Evolutionary conservation across 2,113 vertebrate species (phyloP), one percentile per base, ranked within the genome.

Genomic region (Bubo bubo): DNA sequence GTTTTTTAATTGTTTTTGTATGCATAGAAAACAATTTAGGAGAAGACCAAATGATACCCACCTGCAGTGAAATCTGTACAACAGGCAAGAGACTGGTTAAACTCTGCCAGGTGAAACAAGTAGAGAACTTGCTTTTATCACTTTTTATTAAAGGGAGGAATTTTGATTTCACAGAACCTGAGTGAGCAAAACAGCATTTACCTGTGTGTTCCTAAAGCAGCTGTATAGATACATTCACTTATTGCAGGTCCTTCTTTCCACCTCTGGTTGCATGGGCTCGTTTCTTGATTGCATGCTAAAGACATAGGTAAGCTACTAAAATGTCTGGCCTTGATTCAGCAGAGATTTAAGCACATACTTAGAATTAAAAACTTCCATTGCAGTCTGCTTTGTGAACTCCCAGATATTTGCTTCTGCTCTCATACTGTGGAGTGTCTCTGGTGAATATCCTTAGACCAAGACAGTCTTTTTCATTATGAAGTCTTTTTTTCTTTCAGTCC

Each of bases 311-410:
- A 92, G 27, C 83, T 97, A 34, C 86, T 74, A 64, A 59, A 73
- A 94, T 0, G 4, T 79, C 52, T 92, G 73, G 62, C 89, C 77
- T 85, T 76, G 35, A 82, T 95, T 95, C 86, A 63, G 45, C 35
- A n/a, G 75, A 95, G 80, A 79, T 89, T 93, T 94, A 88, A 87
- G 62, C 32, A 55, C 45, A 53, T 91, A 86, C 30, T 89, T 94
- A 88, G 79, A 97, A 90, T 83, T 59, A 92, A 95, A 73, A 58
- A 75, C 77, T 97, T 94, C 64, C 73, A 96, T 70, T 94, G 67
- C 45, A 70, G 50, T 79, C 58, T 52, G 17, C 58, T 88, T 92
- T 92, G 77, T 90, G 35, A 90, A 79, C 58, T 91, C 55, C 11
- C 58, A 68, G 82, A 64, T 94, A 96, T 2, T 88, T 93, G 81